These are phyloP conservation scores for Agrilus mali DNA, from an alignment of 2,888 invertebrate species.

Conservation along the genomic window DNA sequence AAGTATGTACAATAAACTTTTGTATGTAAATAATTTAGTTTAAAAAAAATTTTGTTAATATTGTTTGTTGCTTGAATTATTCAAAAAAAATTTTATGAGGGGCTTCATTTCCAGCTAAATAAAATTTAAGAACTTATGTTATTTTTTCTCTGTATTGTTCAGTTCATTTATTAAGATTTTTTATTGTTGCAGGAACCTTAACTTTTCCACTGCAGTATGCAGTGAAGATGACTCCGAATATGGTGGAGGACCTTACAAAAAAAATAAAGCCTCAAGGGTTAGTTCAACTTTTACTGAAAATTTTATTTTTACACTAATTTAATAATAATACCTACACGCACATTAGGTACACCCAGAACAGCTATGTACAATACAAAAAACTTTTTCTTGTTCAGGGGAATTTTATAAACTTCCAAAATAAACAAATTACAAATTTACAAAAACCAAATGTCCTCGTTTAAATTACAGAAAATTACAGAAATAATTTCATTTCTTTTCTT, in stretches of 20 bases:
- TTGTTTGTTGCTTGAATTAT: no score
- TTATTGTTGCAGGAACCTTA: constrained; percentile 38
- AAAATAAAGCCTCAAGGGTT: constrained; percentile 60
- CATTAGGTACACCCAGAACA: no score
- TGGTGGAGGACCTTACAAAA: constrained; percentile 47
- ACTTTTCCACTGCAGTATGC: constrained; percentile 52
- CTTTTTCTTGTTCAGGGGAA: no score
- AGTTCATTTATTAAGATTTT: constrained; percentile 9
- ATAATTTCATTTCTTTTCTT: constrained; percentile 13
- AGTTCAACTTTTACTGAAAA: constrained; percentile 20
- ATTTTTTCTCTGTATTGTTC: no score
- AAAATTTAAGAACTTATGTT: no score
- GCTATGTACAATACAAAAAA: no score
- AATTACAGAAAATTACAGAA: background rate
- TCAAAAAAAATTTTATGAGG: no score
- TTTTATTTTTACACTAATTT: constrained; percentile 11
- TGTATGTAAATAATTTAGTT: background rate
- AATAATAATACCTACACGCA: no score
- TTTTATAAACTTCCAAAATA: no score
- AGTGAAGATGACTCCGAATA: constrained; percentile 66
- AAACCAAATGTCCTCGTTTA: background rate
- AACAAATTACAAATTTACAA: constrained; percentile 10
- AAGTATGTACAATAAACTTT: background rate
- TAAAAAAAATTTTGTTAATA: no score
- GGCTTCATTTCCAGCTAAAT: no score